A percentile compares a stretch with the other conserved stretches of the same genome.
These are phyloP conservation scores for Silurus asotus DNA, from an alignment of 2,113 vertebrate genomes.

Conservation along the genomic window DNA sequence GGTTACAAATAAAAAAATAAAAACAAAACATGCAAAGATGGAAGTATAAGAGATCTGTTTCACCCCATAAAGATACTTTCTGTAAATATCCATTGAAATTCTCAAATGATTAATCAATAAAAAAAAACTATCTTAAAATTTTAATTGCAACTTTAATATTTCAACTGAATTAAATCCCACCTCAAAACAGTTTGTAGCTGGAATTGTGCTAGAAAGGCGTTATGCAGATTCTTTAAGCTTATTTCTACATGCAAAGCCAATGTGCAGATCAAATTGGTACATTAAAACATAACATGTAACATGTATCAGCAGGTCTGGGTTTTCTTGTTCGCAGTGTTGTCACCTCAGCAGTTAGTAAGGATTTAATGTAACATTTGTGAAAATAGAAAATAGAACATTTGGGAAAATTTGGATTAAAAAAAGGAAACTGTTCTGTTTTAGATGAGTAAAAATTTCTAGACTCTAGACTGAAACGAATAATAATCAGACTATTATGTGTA, in stretches of 20 bases:
- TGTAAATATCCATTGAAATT: neutral
- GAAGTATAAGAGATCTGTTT: neutral
- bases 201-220: neutral
- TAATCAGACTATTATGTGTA: neutral
- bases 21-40: too few relatives aligned
- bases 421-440: neutral
- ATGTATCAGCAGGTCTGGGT: neutral
- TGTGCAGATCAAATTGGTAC: neutral
- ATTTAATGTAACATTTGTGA: neutral
- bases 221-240: neutral
- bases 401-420: neutral
- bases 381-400: neutral
- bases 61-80: neutral
- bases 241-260: neutral
- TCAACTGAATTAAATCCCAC: neutral
- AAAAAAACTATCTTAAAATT: neutral
- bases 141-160: neutral
- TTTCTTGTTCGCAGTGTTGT: neutral
- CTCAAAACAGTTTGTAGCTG: neutral
- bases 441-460: neutral
- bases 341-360: neutral
- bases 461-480: neutral
- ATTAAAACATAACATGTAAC: too few relatives aligned
- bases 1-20: neutral
- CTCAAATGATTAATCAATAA: neutral